Evolutionary conservation across 2,888 invertebrate genomes (phyloP).

Genomic region (Acrocera orbiculus): DNA sequence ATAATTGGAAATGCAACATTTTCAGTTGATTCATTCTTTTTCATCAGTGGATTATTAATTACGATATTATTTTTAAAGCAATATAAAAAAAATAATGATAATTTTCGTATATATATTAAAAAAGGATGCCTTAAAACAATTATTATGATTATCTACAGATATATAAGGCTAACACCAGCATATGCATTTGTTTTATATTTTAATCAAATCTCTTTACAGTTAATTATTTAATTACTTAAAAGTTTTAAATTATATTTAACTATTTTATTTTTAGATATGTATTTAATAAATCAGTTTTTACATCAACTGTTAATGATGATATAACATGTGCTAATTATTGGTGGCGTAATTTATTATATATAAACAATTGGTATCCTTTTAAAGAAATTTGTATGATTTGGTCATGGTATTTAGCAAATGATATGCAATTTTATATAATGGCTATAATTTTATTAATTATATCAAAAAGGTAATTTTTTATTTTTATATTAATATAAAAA

Average conservation of each 20-base stretch:
- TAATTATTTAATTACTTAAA: constrained; percentile 6
- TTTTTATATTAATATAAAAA: too few species aligned
- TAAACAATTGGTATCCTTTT: constrained; percentile 62
- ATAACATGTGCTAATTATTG: constrained; percentile 58
- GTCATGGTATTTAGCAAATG: constrained; percentile 71
- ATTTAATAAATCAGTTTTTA: constrained; percentile 53
- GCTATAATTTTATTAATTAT: constrained; percentile 46
- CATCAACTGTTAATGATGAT: constrained; percentile 51
- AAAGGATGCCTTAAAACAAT: constrained; percentile 18
- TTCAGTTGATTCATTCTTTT: constrained; percentile 75
- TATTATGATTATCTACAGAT: constrained; percentile 39
- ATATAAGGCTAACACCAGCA: constrained; percentile 59
- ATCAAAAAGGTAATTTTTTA: constrained; percentile 44
- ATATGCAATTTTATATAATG: constrained; percentile 58
- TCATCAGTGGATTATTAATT: constrained; percentile 65
- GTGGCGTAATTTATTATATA: constrained; percentile 72
- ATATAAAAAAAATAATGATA: not conserved
- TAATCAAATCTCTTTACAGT: constrained; percentile 47
- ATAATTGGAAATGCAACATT: constrained; percentile 71
- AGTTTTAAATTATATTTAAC: not conserved
- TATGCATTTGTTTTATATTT: constrained; percentile 63
- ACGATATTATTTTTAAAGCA: constrained; percentile 42
- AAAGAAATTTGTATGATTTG: constrained; percentile 65
- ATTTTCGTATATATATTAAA: constrained; percentile 12
- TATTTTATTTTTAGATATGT: constrained; percentile 35